phyloP scores from a whole-genome alignment of 2,888 invertebrate genomes.

The Pachymerium ferrugineum region DNA sequence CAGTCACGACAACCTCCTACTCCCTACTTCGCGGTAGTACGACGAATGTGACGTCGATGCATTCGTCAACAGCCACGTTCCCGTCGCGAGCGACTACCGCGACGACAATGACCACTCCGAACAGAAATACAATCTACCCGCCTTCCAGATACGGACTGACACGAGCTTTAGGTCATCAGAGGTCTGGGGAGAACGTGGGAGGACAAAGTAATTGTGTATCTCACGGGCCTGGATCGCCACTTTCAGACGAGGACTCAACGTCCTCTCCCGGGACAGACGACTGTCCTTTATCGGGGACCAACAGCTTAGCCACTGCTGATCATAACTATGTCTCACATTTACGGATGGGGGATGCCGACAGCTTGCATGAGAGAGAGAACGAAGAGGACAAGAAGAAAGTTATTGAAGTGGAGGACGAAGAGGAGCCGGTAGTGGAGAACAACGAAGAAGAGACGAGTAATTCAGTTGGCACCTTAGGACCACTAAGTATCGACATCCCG shows the following conservation, averaged over 20 bases:
- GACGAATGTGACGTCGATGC: not conserved
- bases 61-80: not conserved
- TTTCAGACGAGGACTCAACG: not conserved
- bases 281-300: not conserved
- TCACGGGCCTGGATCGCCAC: not conserved
- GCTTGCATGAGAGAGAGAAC: not conserved
- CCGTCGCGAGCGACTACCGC: not conserved
- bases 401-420: not conserved
- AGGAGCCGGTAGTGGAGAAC: too few species aligned
- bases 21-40: not conserved
- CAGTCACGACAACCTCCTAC: not conserved
- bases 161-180: not conserved
- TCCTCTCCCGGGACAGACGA: not conserved
- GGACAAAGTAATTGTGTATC: too few species aligned
- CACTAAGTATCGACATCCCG: slow-evolving; percentile 1
- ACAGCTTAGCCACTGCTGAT: not conserved
- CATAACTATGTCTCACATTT: slow-evolving; percentile 29
- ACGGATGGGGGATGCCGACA: not conserved
- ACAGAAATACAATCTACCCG: not conserved
- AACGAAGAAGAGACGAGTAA: not conserved
- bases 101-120: not conserved
- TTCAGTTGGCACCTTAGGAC: not conserved
- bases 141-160: not conserved
- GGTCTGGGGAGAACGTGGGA: too few species aligned
- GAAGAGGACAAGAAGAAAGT: not conserved